Percentiles rank a stretch among this genome's conserved stretches.
phyloP scores from a whole-genome alignment of 2,113 vertebrate genomes.

The Oryzias woworae region DNA sequence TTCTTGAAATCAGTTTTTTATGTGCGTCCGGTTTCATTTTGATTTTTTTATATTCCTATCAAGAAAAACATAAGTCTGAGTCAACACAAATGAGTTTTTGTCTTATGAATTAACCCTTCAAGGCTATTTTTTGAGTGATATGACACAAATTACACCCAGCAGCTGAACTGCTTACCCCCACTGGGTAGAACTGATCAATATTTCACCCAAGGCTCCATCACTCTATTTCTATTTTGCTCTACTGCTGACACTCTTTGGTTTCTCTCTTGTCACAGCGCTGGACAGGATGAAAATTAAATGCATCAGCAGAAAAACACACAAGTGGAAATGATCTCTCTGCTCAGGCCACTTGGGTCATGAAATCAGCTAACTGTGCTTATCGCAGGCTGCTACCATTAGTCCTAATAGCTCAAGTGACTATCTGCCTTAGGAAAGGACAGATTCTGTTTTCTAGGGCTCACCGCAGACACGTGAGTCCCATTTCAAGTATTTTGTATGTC shows the following conservation, averaged over 20 bases:
- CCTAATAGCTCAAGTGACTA: slow-evolving; percentile 63
- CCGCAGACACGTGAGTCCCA: slow-evolving; percentile 63
- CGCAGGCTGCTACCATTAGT: slow-evolving; percentile 64
- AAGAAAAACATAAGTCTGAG: not conserved
- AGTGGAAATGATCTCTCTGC: slow-evolving; percentile 62
- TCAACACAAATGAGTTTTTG: not conserved
- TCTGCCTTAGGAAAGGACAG: slow-evolving; percentile 51
- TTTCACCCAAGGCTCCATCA: slow-evolving; percentile 41
- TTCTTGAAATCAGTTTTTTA: too few relatives aligned
- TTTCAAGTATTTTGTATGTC: slow-evolving; percentile 42
- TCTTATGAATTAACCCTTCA: slow-evolving; percentile 15
- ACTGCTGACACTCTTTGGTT: slow-evolving; percentile 38
- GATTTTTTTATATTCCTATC: too few relatives aligned
- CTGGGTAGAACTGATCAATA: slow-evolving; percentile 49
- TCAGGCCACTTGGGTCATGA: slow-evolving; percentile 61
- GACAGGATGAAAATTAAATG: slow-evolving; percentile 65
- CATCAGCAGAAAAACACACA: slow-evolving; percentile 75
- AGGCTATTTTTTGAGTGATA: slow-evolving; percentile 11
- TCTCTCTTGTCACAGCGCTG: slow-evolving; percentile 45
- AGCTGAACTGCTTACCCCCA: slow-evolving; percentile 33
- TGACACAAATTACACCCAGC: slow-evolving; percentile 13
- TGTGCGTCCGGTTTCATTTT: too few relatives aligned
- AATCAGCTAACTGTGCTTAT: slow-evolving; percentile 70
- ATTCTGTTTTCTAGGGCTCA: slow-evolving; percentile 31
- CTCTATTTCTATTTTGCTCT: slow-evolving; percentile 40